A percentile compares a stretch with the other conserved stretches of the same genome.
Evolutionary conservation across 1,140 invertebrate species (phyloP).

Genomic region (Coboldia fuscipes): DNA sequence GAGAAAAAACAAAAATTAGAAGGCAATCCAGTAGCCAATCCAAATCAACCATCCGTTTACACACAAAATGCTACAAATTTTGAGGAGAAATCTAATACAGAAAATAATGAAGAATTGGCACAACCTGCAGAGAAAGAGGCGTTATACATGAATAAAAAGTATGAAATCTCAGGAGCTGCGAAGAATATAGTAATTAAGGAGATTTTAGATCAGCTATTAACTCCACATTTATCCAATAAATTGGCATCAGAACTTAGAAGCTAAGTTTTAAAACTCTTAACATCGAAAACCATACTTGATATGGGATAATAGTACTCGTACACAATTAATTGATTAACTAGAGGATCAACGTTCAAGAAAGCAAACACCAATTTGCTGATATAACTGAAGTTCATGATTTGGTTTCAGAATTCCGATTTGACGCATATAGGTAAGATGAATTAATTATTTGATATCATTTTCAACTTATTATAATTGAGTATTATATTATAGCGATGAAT

Average conservation of each 20-base stretch:
- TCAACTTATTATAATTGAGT: too few species aligned
- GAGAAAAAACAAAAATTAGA: constrained; percentile 29
- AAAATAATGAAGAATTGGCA: constrained; percentile 6
- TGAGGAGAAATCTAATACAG: constrained; percentile 6
- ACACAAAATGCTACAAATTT: constrained; percentile 20
- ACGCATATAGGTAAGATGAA: constrained; percentile 17
- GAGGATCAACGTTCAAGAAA: constrained; percentile 42
- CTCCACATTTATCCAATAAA: constrained; percentile 68
- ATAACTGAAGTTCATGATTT: constrained; percentile 32
- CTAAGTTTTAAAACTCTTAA: constrained; percentile 85
- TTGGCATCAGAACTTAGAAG: constrained; percentile 32
- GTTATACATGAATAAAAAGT: constrained; percentile 13
- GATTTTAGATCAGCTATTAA: constrained; percentile 61
- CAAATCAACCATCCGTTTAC: constrained; percentile 12
- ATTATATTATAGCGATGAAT: constrained; percentile 44
- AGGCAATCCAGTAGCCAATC: background rate
- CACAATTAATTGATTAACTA: constrained; percentile 77
- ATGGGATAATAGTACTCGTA: constrained; percentile 92
- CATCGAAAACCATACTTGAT: constrained; percentile 94
- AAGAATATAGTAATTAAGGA: constrained; percentile 17
- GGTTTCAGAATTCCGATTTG: constrained; percentile 15
- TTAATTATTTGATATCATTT: too few species aligned
- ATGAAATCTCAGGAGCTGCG: constrained; percentile 11
- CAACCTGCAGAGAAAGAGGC: constrained; percentile 10
- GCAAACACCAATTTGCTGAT: constrained; percentile 20